Evolutionary conservation across 2,113 vertebrate species (phyloP).

Genomic region (Donacobius atricapilla): DNA sequence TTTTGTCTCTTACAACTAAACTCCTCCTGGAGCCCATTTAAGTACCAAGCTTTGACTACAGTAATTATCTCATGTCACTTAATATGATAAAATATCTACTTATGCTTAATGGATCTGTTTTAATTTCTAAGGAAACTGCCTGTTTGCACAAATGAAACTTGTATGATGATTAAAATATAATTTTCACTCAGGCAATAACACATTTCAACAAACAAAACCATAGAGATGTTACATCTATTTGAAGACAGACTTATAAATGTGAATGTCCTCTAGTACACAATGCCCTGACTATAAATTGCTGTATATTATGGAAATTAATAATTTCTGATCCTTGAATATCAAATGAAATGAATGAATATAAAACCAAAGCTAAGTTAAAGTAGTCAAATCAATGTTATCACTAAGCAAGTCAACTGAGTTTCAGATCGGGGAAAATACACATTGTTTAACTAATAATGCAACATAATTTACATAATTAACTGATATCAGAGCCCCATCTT

Average conservation of each 20-base stretch:
- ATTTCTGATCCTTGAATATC: neutral
- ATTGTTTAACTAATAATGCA: neutral
- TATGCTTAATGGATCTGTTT: neutral
- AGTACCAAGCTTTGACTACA: neutral
- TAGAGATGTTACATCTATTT: neutral
- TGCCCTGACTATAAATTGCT: neutral
- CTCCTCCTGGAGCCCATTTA: neutral
- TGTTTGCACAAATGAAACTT: neutral
- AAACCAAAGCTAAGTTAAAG: neutral
- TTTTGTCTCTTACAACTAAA: neutral
- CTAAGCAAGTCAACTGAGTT: neutral
- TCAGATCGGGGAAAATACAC: neutral
- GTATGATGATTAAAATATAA: constrained; percentile 14
- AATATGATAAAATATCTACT: constrained; percentile 11
- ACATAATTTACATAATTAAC: neutral
- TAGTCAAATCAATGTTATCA: neutral
- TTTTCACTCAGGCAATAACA: neutral
- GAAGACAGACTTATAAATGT: neutral
- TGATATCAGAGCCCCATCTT: neutral
- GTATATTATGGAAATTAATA: neutral
- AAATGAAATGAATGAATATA: neutral
- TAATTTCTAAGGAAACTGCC: constrained; percentile 17
- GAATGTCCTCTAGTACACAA: neutral
- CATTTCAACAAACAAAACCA: neutral
- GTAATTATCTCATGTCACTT: constrained; percentile 28